Conservation (phyloP, 2,888 invertebrate genomes). For the Pediacus dermestoides region DNA sequence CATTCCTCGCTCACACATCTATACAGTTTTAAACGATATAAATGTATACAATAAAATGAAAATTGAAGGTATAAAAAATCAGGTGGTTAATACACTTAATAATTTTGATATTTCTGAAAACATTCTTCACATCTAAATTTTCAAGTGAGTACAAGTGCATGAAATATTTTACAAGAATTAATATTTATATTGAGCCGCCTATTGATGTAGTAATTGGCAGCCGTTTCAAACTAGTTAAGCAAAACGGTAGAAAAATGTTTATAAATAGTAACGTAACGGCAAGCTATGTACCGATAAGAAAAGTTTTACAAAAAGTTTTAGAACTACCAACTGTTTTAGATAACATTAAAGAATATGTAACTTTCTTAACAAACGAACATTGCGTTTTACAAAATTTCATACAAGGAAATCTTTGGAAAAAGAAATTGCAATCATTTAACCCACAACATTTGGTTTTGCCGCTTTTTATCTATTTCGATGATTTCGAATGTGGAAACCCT, state of each 20-base stretch:
- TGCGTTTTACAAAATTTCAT: conserved; percentile 4
- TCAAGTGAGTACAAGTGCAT: background rate
- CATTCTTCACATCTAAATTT: background rate
- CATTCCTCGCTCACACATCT: background rate
- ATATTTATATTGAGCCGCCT: background rate
- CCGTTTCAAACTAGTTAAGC: background rate
- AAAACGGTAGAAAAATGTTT: conserved; percentile 1
- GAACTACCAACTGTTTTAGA: background rate
- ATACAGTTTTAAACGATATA: background rate
- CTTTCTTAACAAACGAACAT: background rate
- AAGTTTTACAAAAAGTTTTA: background rate
- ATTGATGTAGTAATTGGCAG: background rate
- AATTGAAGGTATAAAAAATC: too few species aligned
- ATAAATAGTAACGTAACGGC: background rate
- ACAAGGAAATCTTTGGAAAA: conserved; percentile 4
- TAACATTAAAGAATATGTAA: background rate
- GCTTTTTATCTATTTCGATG: conserved; percentile 14
- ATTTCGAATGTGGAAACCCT: conserved; percentile 15
- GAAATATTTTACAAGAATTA: background rate
- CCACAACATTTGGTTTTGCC: conserved; percentile 7
- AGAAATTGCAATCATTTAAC: conserved; percentile 1
- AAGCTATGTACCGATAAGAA: background rate
- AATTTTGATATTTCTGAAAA: too few species aligned
- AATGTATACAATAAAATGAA: background rate
- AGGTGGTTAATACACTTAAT: too few species aligned